phyloP scores from a whole-genome alignment of 2,888 invertebrate species.

The Drosophila kuntzei region DNA sequence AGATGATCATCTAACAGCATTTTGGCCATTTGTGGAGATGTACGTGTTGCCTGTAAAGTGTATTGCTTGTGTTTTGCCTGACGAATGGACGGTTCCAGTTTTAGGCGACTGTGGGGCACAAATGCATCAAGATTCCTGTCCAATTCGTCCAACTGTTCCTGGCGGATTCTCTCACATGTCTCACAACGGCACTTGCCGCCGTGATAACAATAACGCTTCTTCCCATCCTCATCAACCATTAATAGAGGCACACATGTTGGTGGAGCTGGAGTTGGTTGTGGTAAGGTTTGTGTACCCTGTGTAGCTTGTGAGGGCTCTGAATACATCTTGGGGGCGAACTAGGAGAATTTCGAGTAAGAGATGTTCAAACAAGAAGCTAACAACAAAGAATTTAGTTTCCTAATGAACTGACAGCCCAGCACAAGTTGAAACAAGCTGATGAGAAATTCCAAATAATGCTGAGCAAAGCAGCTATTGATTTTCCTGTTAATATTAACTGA shows the following conservation, averaged over 20 bases:
- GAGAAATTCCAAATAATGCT: neutral
- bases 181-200: constrained; percentile 70
- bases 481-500: neutral
- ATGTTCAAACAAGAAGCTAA: neutral
- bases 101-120: constrained; percentile 32
- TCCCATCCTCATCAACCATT: constrained; percentile 68
- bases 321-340: constrained; percentile 45
- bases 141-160: constrained; percentile 35
- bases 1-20: constrained; percentile 54
- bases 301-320: constrained; percentile 43
- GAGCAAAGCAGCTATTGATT: neutral
- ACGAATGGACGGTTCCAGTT: constrained; percentile 54
- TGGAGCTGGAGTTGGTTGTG: constrained; percentile 33
- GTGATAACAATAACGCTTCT: constrained; percentile 65
- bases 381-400: constrained; percentile 18
- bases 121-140: constrained; percentile 56
- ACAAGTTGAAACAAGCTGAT: neutral
- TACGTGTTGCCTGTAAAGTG: constrained; percentile 33
- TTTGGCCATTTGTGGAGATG: constrained; percentile 39
- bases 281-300: constrained; percentile 54
- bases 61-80: constrained; percentile 61
- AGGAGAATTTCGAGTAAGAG: constrained; percentile 37
- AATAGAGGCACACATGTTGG: constrained; percentile 60
- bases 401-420: constrained; percentile 10
- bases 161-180: constrained; percentile 38